Evolutionary conservation across 1,140 invertebrate species (phyloP).

Genomic region (Bombus waltoni): DNA sequence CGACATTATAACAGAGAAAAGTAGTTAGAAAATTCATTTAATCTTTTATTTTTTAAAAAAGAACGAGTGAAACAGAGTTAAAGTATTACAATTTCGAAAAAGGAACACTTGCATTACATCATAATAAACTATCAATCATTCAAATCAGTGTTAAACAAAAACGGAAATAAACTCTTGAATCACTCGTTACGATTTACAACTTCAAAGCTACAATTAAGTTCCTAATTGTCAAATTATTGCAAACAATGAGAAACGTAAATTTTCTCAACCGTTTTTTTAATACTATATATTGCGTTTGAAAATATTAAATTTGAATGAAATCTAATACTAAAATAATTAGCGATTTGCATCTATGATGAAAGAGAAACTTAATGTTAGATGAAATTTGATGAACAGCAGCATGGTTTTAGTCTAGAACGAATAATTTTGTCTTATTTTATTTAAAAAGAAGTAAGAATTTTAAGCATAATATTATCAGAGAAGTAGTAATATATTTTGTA

Average conservation of each 20-base stretch:
- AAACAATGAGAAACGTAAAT: not conserved
- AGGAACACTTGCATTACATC: not conserved
- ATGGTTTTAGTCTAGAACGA: not conserved
- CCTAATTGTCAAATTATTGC: not conserved
- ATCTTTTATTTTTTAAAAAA: not conserved
- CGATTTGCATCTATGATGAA: not conserved
- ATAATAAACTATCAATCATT: not conserved
- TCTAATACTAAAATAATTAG: not conserved
- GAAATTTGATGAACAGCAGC: not conserved
- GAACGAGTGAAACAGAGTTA: constrained; percentile 1
- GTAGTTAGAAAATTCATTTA: constrained; percentile 10
- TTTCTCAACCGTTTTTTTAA: not conserved
- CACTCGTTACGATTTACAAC: not conserved
- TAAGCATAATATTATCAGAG: not conserved
- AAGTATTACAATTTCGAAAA: not conserved
- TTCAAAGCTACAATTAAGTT: not conserved
- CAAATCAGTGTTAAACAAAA: not conserved
- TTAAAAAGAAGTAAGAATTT: not conserved
- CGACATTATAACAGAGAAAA: constrained; percentile 20
- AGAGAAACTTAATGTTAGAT: constrained; percentile 2
- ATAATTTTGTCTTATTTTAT: not conserved
- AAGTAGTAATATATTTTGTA: not conserved
- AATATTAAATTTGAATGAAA: not conserved
- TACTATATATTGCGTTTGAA: not conserved
- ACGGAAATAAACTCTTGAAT: not conserved